These are phyloP conservation scores for Lutraria rhynchaena DNA, from an alignment of 1,140 invertebrate species.

Conservation along the genomic window DNA sequence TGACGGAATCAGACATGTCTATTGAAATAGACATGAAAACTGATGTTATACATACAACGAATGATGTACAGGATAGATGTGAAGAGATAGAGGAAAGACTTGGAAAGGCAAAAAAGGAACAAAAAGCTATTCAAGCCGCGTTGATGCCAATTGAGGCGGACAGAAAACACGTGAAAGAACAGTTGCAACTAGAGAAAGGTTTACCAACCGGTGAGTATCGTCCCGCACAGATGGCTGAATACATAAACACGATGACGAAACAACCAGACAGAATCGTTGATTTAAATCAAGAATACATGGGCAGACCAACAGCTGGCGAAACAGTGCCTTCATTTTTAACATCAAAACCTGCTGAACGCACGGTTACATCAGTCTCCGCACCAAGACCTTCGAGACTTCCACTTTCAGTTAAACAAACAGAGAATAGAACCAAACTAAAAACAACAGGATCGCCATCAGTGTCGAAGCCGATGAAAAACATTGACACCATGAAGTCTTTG, in stretches of 20 bases:
- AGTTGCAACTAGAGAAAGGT: slow-evolving; percentile 57
- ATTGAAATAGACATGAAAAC: slow-evolving; percentile 73
- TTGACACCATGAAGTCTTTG: slow-evolving; percentile 1
- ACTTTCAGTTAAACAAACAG: too few species aligned
- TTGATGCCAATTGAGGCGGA: slow-evolving; percentile 73
- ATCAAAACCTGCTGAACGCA: slow-evolving; percentile 9
- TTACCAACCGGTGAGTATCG: slow-evolving; percentile 4
- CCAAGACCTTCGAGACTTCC: too few species aligned
- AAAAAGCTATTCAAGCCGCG: slow-evolving; percentile 71
- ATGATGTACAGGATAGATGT: slow-evolving; percentile 76
- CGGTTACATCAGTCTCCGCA: background rate
- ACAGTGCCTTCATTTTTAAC: slow-evolving; percentile 8
- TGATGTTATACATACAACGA: slow-evolving; percentile 73
- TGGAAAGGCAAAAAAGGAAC: slow-evolving; percentile 67
- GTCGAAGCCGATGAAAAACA: background rate
- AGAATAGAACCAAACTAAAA: too few species aligned
- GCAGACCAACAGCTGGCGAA: background rate
- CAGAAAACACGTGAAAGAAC: slow-evolving; percentile 61
- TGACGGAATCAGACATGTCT: slow-evolving; percentile 68
- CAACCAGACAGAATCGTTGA: slow-evolving; percentile 8
- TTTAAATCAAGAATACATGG: slow-evolving; percentile 18
- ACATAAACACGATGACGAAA: background rate
- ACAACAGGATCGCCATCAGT: too few species aligned
- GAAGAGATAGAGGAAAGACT: slow-evolving; percentile 73
- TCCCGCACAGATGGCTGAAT: slow-evolving; percentile 9